Conservation (phyloP, 2,797 vertebrate species). For the Sebastes taczanowskii region DNA sequence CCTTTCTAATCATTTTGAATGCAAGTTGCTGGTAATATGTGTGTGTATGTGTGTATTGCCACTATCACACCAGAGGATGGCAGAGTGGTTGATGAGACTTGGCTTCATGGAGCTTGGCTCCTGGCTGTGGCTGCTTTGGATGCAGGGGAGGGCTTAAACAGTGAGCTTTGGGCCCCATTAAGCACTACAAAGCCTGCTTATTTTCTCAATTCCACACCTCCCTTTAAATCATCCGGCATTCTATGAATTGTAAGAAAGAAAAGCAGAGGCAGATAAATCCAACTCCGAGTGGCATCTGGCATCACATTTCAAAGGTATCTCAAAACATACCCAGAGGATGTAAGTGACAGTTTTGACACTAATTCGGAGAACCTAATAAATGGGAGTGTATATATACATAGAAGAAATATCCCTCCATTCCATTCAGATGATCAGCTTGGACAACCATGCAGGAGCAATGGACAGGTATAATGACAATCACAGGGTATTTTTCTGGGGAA, state of each 20-base stretch:
- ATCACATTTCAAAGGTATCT: constrained; percentile 79
- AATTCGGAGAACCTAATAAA: constrained; percentile 69
- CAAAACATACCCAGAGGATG: constrained; percentile 73
- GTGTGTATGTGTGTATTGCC: constrained; percentile 74
- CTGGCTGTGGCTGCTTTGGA: constrained; percentile 66
- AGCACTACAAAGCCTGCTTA: constrained; percentile 77
- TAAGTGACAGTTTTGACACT: constrained; percentile 82
- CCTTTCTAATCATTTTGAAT: background rate
- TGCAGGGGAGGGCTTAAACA: constrained; percentile 72
- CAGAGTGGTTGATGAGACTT: constrained; percentile 79
- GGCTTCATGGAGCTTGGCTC: constrained; percentile 58
- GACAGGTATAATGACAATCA: constrained; percentile 61
- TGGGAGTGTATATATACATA: constrained; percentile 46
- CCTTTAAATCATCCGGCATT: constrained; percentile 71
- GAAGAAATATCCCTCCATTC: constrained; percentile 43
- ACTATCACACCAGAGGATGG: constrained; percentile 80
- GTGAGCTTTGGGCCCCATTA: constrained; percentile 75
- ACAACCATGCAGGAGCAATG: constrained; percentile 66
- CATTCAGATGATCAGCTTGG: constrained; percentile 65
- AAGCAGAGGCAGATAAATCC: constrained; percentile 71
- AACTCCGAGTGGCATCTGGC: constrained; percentile 69
- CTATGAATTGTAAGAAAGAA: constrained; percentile 71
- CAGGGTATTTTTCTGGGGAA: constrained; percentile 1
- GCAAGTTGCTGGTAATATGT: constrained; percentile 3
- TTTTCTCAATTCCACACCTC: constrained; percentile 73